Percentiles rank a stretch among this genome's conserved stretches.
Evolutionary conservation across 2,888 invertebrate species (phyloP).

Genomic region (Chrysopilus asiliformis): DNA sequence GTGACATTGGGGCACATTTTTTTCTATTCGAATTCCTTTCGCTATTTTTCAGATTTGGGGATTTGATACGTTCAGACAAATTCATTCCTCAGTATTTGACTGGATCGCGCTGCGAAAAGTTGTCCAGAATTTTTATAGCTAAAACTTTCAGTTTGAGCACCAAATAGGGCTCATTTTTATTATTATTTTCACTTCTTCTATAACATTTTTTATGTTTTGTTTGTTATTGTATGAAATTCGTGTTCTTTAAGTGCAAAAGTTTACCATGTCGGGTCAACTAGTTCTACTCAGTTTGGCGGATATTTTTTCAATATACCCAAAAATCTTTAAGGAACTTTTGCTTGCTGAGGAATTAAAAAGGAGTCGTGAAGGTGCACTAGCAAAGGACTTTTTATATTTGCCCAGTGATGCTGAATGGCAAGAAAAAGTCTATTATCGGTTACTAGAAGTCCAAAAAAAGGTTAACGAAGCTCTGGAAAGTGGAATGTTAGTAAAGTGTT

Average conservation of each 20-base stretch:
- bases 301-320: conserved; percentile 52
- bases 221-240: too few species aligned
- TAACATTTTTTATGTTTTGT: too few species aligned
- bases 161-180: too few species aligned
- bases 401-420: conserved; percentile 46
- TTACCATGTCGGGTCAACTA: conserved; percentile 31
- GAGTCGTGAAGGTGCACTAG: conserved; percentile 32
- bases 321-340: conserved; percentile 47
- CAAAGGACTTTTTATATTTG: conserved; percentile 28
- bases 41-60: conserved; percentile 2
- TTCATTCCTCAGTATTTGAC: conserved; percentile 10
- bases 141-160: too few species aligned
- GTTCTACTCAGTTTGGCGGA: conserved; percentile 35
- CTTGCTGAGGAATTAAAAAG: conserved; percentile 38
- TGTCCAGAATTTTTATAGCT: conserved; percentile 2
- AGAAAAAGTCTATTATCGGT: conserved; percentile 40
- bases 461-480: conserved; percentile 31
- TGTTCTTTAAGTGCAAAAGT: too few species aligned
- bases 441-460: conserved; percentile 41
- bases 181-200: too few species aligned
- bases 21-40: background rate
- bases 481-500: conserved; percentile 26
- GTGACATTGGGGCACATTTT: too few species aligned
- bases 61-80: too few species aligned
- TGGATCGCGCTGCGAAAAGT: conserved; percentile 9